A percentile compares a stretch with the other conserved stretches of the same genome.
These are phyloP conservation scores for Lithosia quadra DNA, from an alignment of 2,888 invertebrate species.

Conservation along the genomic window DNA sequence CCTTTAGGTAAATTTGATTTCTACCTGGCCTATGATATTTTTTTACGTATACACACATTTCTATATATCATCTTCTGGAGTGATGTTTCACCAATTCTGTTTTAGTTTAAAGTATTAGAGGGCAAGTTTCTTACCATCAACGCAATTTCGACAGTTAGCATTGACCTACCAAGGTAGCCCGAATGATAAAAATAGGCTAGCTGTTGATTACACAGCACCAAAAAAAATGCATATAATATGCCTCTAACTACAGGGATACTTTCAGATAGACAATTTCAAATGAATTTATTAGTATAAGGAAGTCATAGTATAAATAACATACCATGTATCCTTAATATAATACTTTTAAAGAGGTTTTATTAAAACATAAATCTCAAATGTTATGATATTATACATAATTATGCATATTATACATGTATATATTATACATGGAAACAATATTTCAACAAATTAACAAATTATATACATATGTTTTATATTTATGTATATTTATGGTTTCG, in stretches of 20 bases:
- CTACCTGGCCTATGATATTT: neutral
- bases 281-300: neutral
- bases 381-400: neutral
- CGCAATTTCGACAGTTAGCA: neutral
- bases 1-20: too few relatives aligned
- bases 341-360: neutral
- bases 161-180: neutral
- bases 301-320: neutral
- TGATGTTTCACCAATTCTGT: neutral
- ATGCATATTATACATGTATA: neutral
- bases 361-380: conserved; percentile 7
- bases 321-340: neutral
- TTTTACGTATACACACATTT: neutral
- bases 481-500: conserved; percentile 35
- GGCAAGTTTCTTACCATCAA: too few relatives aligned
- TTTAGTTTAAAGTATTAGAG: neutral
- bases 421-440: conserved; percentile 20
- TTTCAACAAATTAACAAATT: conserved; percentile 33
- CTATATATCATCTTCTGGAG: neutral
- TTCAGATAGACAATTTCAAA: neutral
- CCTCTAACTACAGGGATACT: neutral
- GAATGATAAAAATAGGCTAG: neutral
- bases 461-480: conserved; percentile 21
- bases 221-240: too few relatives aligned
- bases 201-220: neutral